Base-by-base conservation (phyloP, 2,113 vertebrate species). In the Platycercus adscitus region DNA sequence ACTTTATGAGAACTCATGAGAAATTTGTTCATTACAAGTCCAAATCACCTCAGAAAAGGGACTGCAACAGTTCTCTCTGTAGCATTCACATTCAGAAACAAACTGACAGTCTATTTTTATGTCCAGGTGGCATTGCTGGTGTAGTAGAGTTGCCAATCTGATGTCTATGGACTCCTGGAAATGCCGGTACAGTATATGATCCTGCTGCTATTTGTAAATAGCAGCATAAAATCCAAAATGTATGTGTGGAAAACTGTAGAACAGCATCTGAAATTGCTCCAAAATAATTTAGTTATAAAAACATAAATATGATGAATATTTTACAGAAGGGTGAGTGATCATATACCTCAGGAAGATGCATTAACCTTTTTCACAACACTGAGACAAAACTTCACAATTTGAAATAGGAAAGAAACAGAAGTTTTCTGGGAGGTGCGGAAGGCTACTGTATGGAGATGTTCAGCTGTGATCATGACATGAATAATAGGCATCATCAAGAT, bases 401-500 rank as follows among this genome's bases (percentile, higher is more conserved):
- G 31, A 41, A 82, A 72, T 37, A 79, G 31, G 44, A 87, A 86
- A 89, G 37, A 53, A 82, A 7, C 33, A 47, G 41, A 41, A 71
- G 8, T 89, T 93, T 92, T 29, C 84, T 95, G 91, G 21, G 70
- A 94, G 56, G 28, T 66, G 58, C 0, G 2, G 11, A 17, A 33
- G 31, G 44, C 58, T 89, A 55, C 55, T 56, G 61, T 70, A 13
- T 24, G 73, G 49, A 68, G 70, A 55, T 77, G 55, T 47, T 91
- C 69, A 89, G 73, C 56, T 89, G 17, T 77, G 68, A 46, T 73
- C 43, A 72, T 78, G 75, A 28, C 81, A 80, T 70, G 71, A 82
- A 73, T 88, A 88, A 90, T 68, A 86, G 63, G 50, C 91, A 85
- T 84, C 81, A 81, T 41, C 66, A 81, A 81, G 89, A 95, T 81